phyloP scores from a whole-genome alignment of 2,797 vertebrate genomes.

The Thamnophis elegans region DNA sequence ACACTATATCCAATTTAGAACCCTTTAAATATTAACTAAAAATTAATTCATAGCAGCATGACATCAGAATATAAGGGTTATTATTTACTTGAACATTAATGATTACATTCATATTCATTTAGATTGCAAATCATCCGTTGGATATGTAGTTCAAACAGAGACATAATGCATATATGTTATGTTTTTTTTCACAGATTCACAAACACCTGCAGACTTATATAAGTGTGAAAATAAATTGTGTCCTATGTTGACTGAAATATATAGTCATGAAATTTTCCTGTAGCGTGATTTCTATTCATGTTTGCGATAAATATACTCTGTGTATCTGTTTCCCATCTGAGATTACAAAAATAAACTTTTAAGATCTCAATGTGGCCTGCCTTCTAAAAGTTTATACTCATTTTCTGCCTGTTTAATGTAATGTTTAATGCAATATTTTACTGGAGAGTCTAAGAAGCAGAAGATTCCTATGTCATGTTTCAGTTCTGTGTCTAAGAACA shows the following conservation, averaged over 20 bases:
- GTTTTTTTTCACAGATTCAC: conserved; percentile 4
- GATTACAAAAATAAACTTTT: conserved; percentile 73
- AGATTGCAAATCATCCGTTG: conserved; percentile 24
- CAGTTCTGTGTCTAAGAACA: conserved; percentile 25
- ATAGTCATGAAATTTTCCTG: conserved; percentile 47
- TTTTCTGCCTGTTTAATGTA: conserved; percentile 32
- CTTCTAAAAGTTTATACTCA: conserved; percentile 45
- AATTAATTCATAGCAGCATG: conserved; percentile 11
- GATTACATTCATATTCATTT: conserved; percentile 43
- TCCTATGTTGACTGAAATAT: conserved; percentile 45
- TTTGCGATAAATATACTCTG: conserved; percentile 38
- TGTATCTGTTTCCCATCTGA: conserved; percentile 45
- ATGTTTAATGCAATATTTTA: conserved; percentile 15
- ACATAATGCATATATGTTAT: conserved; percentile 5
- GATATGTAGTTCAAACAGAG: background rate
- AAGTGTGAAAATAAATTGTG: conserved; percentile 33
- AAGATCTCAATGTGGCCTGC: conserved; percentile 49
- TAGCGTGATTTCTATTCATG: conserved; percentile 5
- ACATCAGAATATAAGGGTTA: conserved; percentile 1
- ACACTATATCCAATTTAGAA: conserved; percentile 21
- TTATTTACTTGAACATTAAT: conserved; percentile 50
- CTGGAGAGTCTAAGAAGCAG: conserved; percentile 31
- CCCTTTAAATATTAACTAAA: background rate
- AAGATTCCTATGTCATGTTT: conserved; percentile 35
- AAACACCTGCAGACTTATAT: background rate